A percentile compares a stretch with the other conserved stretches of the same genome.
phyloP scores from a whole-genome alignment of 2,797 vertebrate genomes.

The Passerculus sandwichensis region DNA sequence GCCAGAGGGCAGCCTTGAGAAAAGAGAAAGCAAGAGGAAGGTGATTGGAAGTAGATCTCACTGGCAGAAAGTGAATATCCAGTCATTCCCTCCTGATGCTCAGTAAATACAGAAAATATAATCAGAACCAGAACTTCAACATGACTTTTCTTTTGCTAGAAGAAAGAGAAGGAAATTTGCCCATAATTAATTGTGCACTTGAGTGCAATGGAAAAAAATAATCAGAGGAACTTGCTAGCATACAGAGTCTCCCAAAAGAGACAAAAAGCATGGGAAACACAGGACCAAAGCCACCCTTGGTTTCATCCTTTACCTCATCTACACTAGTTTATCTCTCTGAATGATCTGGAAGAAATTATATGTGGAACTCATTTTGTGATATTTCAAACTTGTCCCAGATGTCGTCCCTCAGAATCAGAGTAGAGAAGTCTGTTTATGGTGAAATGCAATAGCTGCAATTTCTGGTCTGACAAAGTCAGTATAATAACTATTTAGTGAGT shows the following conservation, averaged over 20 bases:
- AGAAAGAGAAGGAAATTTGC: background rate
- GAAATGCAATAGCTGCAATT: background rate
- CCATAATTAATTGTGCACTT: background rate
- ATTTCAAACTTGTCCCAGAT: background rate
- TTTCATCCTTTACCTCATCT: background rate
- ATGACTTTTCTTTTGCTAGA: background rate
- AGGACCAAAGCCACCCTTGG: background rate
- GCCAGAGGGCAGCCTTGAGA: background rate
- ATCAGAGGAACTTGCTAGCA: background rate
- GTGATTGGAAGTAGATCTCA: background rate
- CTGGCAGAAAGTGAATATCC: background rate
- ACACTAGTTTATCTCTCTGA: background rate
- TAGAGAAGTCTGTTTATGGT: background rate
- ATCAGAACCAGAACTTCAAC: background rate
- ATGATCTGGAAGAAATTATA: background rate
- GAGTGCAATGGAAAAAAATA: background rate
- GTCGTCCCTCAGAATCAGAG: background rate
- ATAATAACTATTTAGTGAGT: slow-evolving; percentile 2
- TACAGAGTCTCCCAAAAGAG: background rate
- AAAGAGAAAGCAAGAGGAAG: background rate
- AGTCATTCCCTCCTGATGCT: background rate
- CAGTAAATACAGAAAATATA: background rate
- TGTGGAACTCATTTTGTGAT: background rate
- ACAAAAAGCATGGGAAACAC: background rate
- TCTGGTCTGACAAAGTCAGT: slow-evolving; percentile 21